Evolutionary conservation across 2,797 vertebrate species (phyloP).

Genomic region (Chrosomus eos): DNA sequence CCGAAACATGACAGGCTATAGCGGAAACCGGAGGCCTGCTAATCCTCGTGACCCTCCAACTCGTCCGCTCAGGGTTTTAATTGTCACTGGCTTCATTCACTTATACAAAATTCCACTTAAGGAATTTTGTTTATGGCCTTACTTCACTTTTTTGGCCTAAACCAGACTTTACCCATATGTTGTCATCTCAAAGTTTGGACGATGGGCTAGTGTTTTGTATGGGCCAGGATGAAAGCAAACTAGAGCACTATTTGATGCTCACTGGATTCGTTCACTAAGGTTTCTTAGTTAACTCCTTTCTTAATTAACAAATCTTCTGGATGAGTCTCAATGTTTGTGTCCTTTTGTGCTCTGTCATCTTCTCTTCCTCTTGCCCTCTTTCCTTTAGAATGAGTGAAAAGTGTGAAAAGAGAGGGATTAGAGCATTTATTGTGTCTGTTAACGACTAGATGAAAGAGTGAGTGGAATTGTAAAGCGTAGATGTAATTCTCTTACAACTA

Average conservation of each 20-base stretch:
- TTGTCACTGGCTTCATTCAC: slow-evolving; percentile 75
- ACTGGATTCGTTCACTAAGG: not conserved
- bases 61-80: slow-evolving; percentile 79
- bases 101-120: slow-evolving; percentile 70
- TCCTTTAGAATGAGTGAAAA: slow-evolving; percentile 62
- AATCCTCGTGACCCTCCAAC: slow-evolving; percentile 80
- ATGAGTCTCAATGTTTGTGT: slow-evolving; percentile 50
- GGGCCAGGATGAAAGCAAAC: slow-evolving; percentile 1
- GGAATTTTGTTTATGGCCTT: slow-evolving; percentile 74
- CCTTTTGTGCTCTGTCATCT: slow-evolving; percentile 53
- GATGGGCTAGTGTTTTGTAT: not conserved
- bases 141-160: slow-evolving; percentile 69
- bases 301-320: slow-evolving; percentile 51
- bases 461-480: slow-evolving; percentile 80
- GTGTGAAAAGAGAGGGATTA: slow-evolving; percentile 74
- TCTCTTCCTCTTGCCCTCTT: slow-evolving; percentile 44
- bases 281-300: slow-evolving; percentile 37
- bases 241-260: not conserved
- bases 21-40: slow-evolving; percentile 83
- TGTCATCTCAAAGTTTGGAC: slow-evolving; percentile 44
- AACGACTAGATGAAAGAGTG: slow-evolving; percentile 81
- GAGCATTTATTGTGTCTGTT: slow-evolving; percentile 81
- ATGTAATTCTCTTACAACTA: slow-evolving; percentile 84
- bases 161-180: slow-evolving; percentile 59
- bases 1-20: slow-evolving; percentile 74